Evolutionary conservation across 2,113 vertebrate species (phyloP).

Genomic region (Hypomesus transpacificus): DNA sequence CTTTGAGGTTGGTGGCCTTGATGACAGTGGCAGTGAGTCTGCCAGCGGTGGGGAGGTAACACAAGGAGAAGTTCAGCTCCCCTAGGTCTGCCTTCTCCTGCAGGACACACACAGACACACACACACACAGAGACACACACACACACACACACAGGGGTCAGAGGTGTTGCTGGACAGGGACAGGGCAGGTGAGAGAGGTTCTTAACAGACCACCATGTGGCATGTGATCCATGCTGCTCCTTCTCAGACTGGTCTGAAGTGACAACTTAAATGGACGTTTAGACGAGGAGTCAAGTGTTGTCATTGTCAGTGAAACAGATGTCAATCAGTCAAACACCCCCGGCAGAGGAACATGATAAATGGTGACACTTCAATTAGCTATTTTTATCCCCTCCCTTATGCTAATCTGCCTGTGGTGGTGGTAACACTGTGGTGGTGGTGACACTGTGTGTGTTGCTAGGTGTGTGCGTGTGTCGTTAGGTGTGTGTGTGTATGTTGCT

Average conservation of each 20-base stretch:
- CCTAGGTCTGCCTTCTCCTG: slow-evolving; percentile 95
- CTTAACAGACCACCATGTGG: slow-evolving; percentile 7
- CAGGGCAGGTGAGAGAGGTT: neutral
- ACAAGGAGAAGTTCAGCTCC: slow-evolving; percentile 93
- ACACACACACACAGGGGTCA: slow-evolving; percentile 17
- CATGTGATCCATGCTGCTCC: neutral
- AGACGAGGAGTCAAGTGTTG: slow-evolving; percentile 26
- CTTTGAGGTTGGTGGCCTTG: slow-evolving; percentile 93
- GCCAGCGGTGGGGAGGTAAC: slow-evolving; percentile 91
- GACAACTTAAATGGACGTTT: slow-evolving; percentile 46
- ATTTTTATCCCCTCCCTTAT: slow-evolving; percentile 30
- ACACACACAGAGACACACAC: slow-evolving; percentile 11
- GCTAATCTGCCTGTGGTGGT: neutral
- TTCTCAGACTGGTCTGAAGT: slow-evolving; percentile 23
- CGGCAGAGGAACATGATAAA: slow-evolving; percentile 45
- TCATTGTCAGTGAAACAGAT: slow-evolving; percentile 56
- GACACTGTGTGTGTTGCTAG: neutral
- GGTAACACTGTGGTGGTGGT: no score
- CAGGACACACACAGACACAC: slow-evolving; percentile 25
- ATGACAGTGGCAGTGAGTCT: slow-evolving; percentile 88
- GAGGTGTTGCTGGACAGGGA: neutral
- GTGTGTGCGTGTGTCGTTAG: no score
- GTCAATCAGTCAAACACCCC: slow-evolving; percentile 43
- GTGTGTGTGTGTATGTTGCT: no score
- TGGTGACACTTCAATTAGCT: slow-evolving; percentile 21